Evolutionary conservation across 2,888 invertebrate genomes (phyloP), one percentile per base, ranked within the genome.

Genomic region (Cosmopolites sordidus): DNA sequence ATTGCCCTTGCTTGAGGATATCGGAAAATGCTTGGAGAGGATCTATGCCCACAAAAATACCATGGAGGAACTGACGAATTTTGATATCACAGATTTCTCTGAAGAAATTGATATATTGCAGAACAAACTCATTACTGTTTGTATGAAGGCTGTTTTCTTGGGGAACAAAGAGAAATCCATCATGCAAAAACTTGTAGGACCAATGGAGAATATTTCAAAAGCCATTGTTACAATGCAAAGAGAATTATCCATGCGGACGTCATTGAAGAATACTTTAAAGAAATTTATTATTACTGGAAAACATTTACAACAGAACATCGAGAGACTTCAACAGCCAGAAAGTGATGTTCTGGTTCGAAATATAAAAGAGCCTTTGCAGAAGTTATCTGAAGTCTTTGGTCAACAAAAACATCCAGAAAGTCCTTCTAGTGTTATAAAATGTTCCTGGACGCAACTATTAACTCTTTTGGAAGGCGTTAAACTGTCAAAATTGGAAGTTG

Each of bases 151-250:
- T 5, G 69, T 73, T n/a, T 58, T 69, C 17, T 59, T 58, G 3
- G 64, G 66, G 29, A 51, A 54, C 42, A 59, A 62, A 15, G 59
- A 68, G 49, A 66, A 68, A 55, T 65, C 71, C 0, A 53, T 72
- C 2, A 59, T 73, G 9, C 68, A 69, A 59, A 66, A 66, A 33
- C 57, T 73, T 11, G 41, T 70, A 1, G 61, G 65, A 49, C 69
- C 71, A 1, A 51, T 74, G 18, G 73, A 74, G 59, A 62, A 64
- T 38, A 59, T 73, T 9, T 67, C 66, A 8, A 73, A 71, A 57
- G 63, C 64, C 2, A 68, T 74, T 12, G 69, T 73, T 16, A 66
- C 60, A 40, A 68, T 73, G 12, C 67, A 72, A 57, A 65, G 62
- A 49, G 61, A 63, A 44, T 48, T 67, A 16, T 59, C 59, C n/a